Conservation (phyloP, 2,888 invertebrate genomes). For the Drosophila differens region DNA sequence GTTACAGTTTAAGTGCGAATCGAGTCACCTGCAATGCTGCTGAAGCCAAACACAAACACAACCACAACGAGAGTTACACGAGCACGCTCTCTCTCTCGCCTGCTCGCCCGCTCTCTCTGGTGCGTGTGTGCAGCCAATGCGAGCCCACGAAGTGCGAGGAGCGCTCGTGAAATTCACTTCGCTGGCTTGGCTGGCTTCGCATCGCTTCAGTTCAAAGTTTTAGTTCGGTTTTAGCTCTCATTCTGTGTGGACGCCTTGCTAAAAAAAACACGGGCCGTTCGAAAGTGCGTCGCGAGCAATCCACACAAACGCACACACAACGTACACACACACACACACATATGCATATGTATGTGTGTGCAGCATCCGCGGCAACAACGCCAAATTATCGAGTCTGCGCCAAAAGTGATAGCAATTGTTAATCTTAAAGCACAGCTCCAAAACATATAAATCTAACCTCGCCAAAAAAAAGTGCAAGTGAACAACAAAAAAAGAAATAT, state of each 20-base stretch:
- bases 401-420: conserved; percentile 71
- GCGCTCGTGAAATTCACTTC: conserved; percentile 35
- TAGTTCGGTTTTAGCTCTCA: conserved; percentile 84
- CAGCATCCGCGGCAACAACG: conserved; percentile 68
- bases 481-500: conserved; percentile 2
- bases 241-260: conserved; percentile 79
- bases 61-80: conserved; percentile 12
- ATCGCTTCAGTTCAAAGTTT: conserved; percentile 54
- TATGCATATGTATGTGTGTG: conserved; percentile 22
- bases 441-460: conserved; percentile 2
- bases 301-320: conserved; percentile 42
- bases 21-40: conserved; percentile 42
- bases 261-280: conserved; percentile 41
- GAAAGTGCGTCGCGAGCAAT: conserved; percentile 64
- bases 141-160: conserved; percentile 18
- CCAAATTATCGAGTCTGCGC: conserved; percentile 78
- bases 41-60: conserved; percentile 16
- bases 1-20: conserved; percentile 14
- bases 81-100: conserved; percentile 16
- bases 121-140: conserved; percentile 28
- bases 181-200: conserved; percentile 30
- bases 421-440: conserved; percentile 54
- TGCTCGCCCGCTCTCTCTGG: not conserved
- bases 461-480: conserved; percentile 39
- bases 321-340: conserved; percentile 26